Conservation (phyloP, 2,113 vertebrate genomes). For the Corapipo altera region DNA sequence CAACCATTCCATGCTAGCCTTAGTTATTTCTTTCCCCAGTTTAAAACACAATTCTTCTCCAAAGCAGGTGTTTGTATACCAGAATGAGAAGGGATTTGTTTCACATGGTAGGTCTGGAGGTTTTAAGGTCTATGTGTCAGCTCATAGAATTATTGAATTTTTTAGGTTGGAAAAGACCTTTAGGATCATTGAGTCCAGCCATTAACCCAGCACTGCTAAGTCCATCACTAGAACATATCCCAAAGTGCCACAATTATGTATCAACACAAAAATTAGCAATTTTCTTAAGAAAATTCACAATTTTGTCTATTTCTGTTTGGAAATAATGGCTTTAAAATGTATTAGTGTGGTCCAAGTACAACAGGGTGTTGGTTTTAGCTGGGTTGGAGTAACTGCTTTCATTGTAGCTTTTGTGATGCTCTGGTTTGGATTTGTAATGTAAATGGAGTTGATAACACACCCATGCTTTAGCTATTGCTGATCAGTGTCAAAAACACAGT, state of each 20-base stretch:
- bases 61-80: neutral
- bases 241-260: neutral
- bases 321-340: neutral
- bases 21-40: neutral
- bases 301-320: neutral
- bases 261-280: neutral
- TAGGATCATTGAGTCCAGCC: neutral
- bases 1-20: neutral
- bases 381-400: neutral
- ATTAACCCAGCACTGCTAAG: neutral
- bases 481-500: neutral
- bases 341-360: neutral
- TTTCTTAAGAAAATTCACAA: neutral
- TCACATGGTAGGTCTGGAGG: neutral
- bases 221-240: neutral
- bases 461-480: neutral
- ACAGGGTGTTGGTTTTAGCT: neutral
- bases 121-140: neutral
- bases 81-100: neutral
- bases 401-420: neutral
- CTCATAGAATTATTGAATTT: neutral
- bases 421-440: neutral
- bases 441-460: neutral
- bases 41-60: neutral
- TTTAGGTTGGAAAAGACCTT: neutral